Evolutionary conservation across 2,113 vertebrate genomes (phyloP), one percentile per base, ranked within the genome.

Genomic region (Strix aluco): DNA sequence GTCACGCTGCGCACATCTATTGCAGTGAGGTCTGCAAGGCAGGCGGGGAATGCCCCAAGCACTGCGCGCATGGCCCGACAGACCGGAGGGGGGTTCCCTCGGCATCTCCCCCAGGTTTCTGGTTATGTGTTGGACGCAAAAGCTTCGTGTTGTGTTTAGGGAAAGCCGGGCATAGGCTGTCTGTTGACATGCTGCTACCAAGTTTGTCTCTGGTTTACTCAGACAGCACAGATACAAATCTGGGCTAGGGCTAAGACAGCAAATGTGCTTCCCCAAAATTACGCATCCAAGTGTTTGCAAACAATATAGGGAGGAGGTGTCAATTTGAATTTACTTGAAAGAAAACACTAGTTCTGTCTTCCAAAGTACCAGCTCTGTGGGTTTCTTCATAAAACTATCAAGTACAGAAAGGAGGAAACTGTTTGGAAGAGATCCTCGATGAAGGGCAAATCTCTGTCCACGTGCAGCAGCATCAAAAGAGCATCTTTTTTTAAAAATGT

Each of bases 231-330:
- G 79, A 75, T 17, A 59, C 10, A 82, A n/a, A 73, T 61, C 85
- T 65, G 75, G 71, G 71, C 44, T 78, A 66, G 55, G 86, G 54
- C 67, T 95, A 1, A 92, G 59, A 80, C 83, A 88, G 54, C 70
- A 80, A 18, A 54, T 86, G 55, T 88, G 88, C 82, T 90, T 86
- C 58, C 40, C 82, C 71, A 36, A 7, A 52, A 5, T 4, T 55
- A 82, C 49, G 57, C 86, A 62, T 78, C 82, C 75, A 58, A 58
- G 54, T 29, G 19, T 92, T 92, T 93, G 82, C 88, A 86, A 83
- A 88, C 88, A 80, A 6, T 18, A 7, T 30, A 14, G 63, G 44
- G 32, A 29, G 46, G 34, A 71, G 73, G 70, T 95, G 70, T 83
- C 34, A 57, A 32, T 92, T 85, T 59, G 67, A 83, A 34, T 92